Percentiles rank a stretch among this genome's conserved stretches.
These are phyloP conservation scores for Motacilla tschutschensis DNA, from an alignment of 2,113 vertebrate species.

Conservation along the genomic window DNA sequence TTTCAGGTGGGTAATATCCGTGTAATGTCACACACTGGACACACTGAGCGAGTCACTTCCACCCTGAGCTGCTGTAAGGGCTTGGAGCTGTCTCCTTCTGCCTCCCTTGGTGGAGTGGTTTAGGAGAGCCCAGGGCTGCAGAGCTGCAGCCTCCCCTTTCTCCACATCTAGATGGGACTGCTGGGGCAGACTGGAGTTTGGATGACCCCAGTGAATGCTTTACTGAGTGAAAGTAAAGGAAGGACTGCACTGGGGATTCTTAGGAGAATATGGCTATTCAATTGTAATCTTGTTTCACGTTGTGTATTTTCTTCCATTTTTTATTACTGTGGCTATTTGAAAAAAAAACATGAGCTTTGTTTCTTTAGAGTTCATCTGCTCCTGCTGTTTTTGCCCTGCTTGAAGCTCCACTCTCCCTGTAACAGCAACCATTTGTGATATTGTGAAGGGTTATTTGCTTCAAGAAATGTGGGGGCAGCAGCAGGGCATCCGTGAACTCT, in stretches of 20 bases:
- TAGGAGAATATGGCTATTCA: not conserved
- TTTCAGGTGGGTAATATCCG: not conserved
- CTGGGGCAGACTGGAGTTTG: not conserved
- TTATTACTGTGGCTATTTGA: not conserved
- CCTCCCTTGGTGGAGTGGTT: not conserved
- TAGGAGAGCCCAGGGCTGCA: not conserved
- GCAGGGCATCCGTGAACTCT: not conserved
- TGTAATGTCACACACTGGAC: no score
- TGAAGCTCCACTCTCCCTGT: not conserved
- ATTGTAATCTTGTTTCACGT: not conserved
- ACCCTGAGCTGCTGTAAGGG: not conserved
- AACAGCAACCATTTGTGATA: not conserved
- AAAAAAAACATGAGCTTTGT: not conserved
- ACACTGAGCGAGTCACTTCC: rapidly evolving
- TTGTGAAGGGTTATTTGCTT: constrained; percentile 3
- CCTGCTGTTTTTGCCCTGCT: constrained; percentile 35
- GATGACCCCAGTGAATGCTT: not conserved
- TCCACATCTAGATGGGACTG: not conserved
- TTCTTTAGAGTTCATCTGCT: not conserved
- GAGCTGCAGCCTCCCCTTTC: not conserved
- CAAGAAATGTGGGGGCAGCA: not conserved
- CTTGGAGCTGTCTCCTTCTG: rapidly evolving
- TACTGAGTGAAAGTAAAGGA: not conserved
- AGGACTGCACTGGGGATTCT: not conserved
- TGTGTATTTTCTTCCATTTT: not conserved